A percentile compares a stretch with the other conserved stretches of the same genome.
phyloP scores from a whole-genome alignment of 2,113 vertebrate species.

The Nothobranchius kuhntae region DNA sequence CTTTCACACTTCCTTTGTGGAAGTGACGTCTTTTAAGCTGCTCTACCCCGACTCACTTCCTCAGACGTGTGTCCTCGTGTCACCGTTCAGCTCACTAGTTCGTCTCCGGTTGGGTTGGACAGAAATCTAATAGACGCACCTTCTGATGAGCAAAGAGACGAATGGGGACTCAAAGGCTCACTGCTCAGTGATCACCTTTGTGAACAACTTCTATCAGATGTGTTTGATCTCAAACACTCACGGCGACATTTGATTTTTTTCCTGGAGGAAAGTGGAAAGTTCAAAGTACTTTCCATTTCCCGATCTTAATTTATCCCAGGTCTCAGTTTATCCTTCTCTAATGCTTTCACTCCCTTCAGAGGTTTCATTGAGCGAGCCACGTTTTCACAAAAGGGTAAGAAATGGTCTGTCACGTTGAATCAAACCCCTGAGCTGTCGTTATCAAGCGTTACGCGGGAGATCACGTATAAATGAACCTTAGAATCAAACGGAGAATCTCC shows the following conservation, averaged over 20 bases:
- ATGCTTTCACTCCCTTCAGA: conserved; percentile 22
- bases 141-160: background rate
- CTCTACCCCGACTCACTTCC: background rate
- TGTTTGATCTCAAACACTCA: background rate
- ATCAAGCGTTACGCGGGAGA: conserved; percentile 37
- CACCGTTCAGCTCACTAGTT: conserved; percentile 8
- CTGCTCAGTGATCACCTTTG: conserved; percentile 1
- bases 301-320: conserved; percentile 18
- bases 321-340: conserved; percentile 13
- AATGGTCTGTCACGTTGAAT: conserved; percentile 44
- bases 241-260: background rate
- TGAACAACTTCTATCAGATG: background rate
- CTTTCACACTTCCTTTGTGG: background rate
- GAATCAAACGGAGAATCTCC: conserved; percentile 41
- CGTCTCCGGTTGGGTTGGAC: background rate
- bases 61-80: background rate
- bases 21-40: too few relatives aligned
- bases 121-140: background rate
- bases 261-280: background rate
- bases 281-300: background rate
- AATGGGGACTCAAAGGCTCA: background rate
- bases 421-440: conserved; percentile 22
- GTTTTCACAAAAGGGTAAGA: conserved; percentile 36
- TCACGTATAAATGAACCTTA: conserved; percentile 15
- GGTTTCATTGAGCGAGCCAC: conserved; percentile 15